These are phyloP conservation scores for Otis tarda DNA, from an alignment of 2,113 vertebrate genomes.

Conservation along the genomic window DNA sequence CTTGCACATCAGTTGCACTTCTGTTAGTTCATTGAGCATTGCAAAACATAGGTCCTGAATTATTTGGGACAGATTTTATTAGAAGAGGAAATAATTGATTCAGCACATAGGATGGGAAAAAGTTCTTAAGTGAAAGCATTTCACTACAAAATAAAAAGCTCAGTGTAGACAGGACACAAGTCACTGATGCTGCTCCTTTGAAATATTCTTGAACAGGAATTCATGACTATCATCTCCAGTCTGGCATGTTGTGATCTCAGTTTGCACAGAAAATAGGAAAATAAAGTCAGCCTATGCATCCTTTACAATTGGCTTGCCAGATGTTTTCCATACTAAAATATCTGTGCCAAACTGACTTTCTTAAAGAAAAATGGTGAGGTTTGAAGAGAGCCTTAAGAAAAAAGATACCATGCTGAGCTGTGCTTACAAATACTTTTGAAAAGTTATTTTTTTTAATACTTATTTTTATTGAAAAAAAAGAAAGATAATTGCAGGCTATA, in stretches of 20 bases:
- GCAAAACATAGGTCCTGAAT: neutral
- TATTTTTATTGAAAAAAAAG: neutral
- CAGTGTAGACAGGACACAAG: neutral
- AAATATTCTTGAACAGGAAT: neutral
- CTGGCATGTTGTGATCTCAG: neutral
- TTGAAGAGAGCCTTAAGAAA: neutral
- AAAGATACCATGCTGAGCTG: neutral
- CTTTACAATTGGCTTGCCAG: neutral
- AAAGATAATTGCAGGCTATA: neutral
- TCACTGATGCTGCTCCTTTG: neutral
- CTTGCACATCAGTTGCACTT: neutral
- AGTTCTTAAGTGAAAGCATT: neutral
- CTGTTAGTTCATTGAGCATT: neutral
- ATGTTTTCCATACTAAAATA: neutral
- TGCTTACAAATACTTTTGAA: neutral
- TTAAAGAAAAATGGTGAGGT: neutral
- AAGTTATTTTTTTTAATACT: neutral
- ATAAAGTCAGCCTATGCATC: neutral
- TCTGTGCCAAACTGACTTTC: neutral
- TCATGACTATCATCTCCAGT: neutral
- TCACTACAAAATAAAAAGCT: neutral
- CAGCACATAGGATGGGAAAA: neutral
- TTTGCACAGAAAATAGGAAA: neutral
- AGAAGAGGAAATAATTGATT: constrained; percentile 29
- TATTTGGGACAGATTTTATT: neutral